Conservation (phyloP, 2,888 invertebrate species). For the Diaphora mendica region DNA sequence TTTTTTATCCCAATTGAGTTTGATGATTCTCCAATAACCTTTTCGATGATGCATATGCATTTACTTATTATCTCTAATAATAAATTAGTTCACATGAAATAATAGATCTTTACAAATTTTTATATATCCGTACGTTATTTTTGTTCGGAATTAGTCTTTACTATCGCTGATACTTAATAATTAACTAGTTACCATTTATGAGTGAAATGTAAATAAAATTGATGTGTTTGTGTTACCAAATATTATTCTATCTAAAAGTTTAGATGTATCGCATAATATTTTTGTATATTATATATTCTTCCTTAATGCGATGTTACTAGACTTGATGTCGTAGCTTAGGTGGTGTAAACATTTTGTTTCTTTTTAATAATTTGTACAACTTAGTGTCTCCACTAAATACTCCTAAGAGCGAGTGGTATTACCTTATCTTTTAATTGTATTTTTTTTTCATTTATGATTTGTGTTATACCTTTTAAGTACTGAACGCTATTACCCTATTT, state of each 20-base stretch:
- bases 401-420: no score
- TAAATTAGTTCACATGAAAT: not conserved
- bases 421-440: no score
- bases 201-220: conserved; percentile 16
- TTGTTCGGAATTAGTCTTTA: conserved; percentile 25
- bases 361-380: not conserved
- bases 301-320: not conserved
- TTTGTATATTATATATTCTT: conserved; percentile 2
- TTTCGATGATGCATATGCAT: conserved; percentile 5
- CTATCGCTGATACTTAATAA: conserved; percentile 18
- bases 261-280: not conserved
- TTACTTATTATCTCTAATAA: not conserved
- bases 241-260: conserved; percentile 12
- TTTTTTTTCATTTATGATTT: no score
- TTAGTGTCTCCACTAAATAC: no score
- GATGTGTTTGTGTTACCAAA: conserved; percentile 23
- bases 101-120: conserved; percentile 1
- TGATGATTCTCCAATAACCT: not conserved
- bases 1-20: not conserved
- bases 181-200: conserved; percentile 20
- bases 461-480: no score
- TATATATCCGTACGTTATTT: conserved; percentile 11
- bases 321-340: not conserved
- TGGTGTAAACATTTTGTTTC: not conserved
- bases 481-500: no score